These are phyloP conservation scores for Hemistola chrysoprasaria DNA, from an alignment of 2,888 invertebrate species.

Conservation along the genomic window DNA sequence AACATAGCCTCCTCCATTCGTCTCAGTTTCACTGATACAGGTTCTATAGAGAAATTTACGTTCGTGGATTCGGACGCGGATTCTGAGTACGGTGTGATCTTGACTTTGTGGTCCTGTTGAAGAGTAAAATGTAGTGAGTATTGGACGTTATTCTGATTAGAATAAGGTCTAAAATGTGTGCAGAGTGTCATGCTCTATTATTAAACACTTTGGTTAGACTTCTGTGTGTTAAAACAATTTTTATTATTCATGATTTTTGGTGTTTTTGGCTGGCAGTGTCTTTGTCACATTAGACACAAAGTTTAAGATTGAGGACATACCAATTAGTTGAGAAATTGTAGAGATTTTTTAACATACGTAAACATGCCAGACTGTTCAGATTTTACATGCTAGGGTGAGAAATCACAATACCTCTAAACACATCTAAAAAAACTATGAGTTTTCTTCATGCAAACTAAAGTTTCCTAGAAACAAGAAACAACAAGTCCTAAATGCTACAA, in stretches of 20 bases:
- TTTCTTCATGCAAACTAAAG: conserved; percentile 1
- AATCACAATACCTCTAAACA: neutral
- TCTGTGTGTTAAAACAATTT: conserved; percentile 15
- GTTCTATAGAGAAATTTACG: conserved; percentile 47
- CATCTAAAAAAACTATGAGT: conserved; percentile 1
- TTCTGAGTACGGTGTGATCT: conserved; percentile 66
- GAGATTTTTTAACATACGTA: neutral
- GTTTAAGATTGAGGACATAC: conserved; percentile 4
- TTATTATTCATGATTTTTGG: conserved; percentile 5
- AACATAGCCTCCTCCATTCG: conserved; percentile 42
- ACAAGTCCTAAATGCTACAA: neutral
- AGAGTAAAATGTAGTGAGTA: conserved; percentile 21
- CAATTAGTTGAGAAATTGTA: neutral
- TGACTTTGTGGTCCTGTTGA: conserved; percentile 64
- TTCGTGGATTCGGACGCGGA: conserved; percentile 59
- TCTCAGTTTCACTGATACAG: conserved; percentile 44
- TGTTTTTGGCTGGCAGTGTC: conserved; percentile 9
- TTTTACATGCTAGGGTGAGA: conserved; percentile 8
- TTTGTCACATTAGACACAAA: conserved; percentile 10
- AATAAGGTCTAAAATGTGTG: conserved; percentile 10
- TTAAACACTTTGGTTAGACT: conserved; percentile 17
- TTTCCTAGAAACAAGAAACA: neutral
- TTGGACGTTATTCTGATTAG: conserved; percentile 6
- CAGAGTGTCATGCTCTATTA: conserved; percentile 20
- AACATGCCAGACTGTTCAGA: conserved; percentile 6